A percentile compares a stretch with the other conserved stretches of the same genome.
Evolutionary conservation across 2,797 vertebrate genomes (phyloP).

Genomic region (Megalops cyprinoides): DNA sequence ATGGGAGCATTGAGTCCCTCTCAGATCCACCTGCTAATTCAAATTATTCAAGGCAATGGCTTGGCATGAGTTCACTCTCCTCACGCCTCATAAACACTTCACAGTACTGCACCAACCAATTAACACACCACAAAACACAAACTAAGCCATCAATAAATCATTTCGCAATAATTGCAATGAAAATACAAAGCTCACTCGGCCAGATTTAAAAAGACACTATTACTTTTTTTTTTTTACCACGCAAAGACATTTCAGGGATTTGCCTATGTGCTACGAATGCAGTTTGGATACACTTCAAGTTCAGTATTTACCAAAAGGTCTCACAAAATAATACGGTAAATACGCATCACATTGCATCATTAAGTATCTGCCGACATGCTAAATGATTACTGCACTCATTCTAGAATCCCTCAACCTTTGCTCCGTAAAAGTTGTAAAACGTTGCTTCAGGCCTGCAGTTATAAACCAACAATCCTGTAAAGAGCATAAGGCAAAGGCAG

Average conservation of each 20-base stretch:
- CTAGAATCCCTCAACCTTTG: slow-evolving; percentile 49
- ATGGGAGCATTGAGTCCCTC: not conserved
- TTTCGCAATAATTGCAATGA: slow-evolving; percentile 59
- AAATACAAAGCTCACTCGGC: slow-evolving; percentile 56
- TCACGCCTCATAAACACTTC: slow-evolving; percentile 18
- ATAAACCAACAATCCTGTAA: slow-evolving; percentile 3
- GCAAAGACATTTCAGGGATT: not conserved
- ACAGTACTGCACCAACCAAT: slow-evolving; percentile 48
- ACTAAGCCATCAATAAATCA: slow-evolving; percentile 63
- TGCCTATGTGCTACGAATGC: slow-evolving; percentile 35
- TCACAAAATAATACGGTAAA: slow-evolving; percentile 39
- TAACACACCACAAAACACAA: slow-evolving; percentile 53
- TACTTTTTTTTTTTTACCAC: slow-evolving; percentile 5
- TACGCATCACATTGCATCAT: slow-evolving; percentile 48
- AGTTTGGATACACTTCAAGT: slow-evolving; percentile 53
- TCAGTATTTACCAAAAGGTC: slow-evolving; percentile 45
- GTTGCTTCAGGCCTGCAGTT: not conserved
- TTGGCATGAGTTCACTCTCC: slow-evolving; percentile 33
- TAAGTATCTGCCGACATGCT: slow-evolving; percentile 49
- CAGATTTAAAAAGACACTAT: slow-evolving; percentile 48
- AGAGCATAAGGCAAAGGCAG: not conserved
- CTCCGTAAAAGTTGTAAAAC: not conserved
- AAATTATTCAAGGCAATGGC: slow-evolving; percentile 27
- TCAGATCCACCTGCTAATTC: not conserved
- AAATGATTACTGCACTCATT: slow-evolving; percentile 62